These are phyloP conservation scores for Sinella curviseta DNA, from an alignment of 1,140 invertebrate genomes.

Conservation along the genomic window DNA sequence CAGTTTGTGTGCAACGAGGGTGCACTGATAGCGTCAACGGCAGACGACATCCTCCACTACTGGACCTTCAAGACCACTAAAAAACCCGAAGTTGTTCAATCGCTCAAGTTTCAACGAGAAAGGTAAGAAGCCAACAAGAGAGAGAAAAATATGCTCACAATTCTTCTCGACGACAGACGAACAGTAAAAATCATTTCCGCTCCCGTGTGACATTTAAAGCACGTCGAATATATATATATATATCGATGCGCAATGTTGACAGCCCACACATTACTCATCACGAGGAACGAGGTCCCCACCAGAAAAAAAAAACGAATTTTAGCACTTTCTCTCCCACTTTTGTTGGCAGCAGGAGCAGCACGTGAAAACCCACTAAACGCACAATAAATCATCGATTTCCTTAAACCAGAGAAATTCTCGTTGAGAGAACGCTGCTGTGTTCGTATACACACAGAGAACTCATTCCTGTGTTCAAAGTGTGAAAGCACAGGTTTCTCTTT, in stretches of 20 bases:
- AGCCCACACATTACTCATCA: too few species aligned
- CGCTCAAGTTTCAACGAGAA: constrained; percentile 94
- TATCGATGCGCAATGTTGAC: too few species aligned
- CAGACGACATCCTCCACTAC: constrained; percentile 91
- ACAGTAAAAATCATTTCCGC: too few species aligned
- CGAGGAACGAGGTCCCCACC: too few species aligned
- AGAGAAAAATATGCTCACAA: neutral
- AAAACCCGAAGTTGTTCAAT: constrained; percentile 89
- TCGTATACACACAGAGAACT: neutral
- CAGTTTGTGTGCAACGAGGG: constrained; percentile 96
- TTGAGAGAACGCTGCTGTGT: neutral
- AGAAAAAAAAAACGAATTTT: too few species aligned
- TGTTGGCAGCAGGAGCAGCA: too few species aligned
- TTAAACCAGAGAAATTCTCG: neutral
- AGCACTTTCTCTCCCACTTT: too few species aligned
- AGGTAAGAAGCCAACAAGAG: constrained; percentile 72
- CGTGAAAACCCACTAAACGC: neutral
- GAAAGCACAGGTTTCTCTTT: neutral
- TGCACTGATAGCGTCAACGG: constrained; percentile 86
- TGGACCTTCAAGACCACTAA: constrained; percentile 89
- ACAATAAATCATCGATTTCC: neutral
- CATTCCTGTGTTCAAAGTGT: neutral
- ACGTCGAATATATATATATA: too few species aligned
- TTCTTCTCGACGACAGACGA: too few species aligned
- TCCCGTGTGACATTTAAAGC: too few species aligned